Evolutionary conservation across 2,888 invertebrate genomes (phyloP).

Genomic region (Poecilus cupreus): DNA sequence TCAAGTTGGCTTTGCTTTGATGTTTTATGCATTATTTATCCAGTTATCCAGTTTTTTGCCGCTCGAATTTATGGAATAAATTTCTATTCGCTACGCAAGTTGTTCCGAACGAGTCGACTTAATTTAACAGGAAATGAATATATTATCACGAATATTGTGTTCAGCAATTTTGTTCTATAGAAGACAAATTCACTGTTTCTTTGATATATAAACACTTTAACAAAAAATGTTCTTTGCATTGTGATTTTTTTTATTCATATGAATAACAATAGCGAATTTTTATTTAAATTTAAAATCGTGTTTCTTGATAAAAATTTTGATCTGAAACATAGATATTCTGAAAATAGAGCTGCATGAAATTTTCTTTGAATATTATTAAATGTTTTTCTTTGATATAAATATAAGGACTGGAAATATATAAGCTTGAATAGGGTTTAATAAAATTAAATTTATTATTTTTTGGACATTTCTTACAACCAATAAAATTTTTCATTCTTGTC

Average conservation of each 20-base stretch:
- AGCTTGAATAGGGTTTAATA: too few species aligned
- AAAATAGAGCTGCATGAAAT: neutral
- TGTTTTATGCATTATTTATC: slow-evolving; percentile 16
- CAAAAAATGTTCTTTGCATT: neutral
- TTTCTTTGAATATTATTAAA: too few species aligned
- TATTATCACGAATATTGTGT: slow-evolving; percentile 23
- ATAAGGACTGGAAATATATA: too few species aligned
- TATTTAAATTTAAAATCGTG: neutral
- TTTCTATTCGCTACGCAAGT: slow-evolving; percentile 23
- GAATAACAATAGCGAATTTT: neutral
- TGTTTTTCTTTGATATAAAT: too few species aligned
- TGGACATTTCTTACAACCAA: too few species aligned
- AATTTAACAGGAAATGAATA: slow-evolving; percentile 28
- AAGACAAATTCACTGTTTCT: neutral
- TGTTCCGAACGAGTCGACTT: slow-evolving; percentile 7
- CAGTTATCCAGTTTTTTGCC: neutral
- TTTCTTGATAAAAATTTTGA: neutral
- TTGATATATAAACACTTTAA: neutral
- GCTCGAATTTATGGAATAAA: slow-evolving; percentile 25
- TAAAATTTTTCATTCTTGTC: too few species aligned
- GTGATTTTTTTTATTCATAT: neutral
- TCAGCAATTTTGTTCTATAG: neutral
- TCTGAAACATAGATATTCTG: neutral
- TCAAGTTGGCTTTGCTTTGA: slow-evolving; percentile 15
- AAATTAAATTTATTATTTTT: too few species aligned